phyloP scores from a whole-genome alignment of 1,140 invertebrate genomes.

The Protaetia brevitarsis region DNA sequence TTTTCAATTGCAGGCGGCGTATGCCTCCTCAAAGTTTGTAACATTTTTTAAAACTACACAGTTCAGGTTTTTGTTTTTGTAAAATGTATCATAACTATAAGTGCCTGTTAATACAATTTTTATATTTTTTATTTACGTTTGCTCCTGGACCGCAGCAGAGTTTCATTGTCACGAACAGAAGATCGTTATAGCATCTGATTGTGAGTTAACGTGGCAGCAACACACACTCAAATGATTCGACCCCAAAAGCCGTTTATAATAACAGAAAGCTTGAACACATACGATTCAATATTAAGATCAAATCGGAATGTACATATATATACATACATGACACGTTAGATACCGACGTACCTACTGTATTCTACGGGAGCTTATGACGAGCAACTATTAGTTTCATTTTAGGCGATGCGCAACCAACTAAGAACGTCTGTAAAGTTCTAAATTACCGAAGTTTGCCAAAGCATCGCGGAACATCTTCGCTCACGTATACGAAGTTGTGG shows the following conservation, averaged over 20 bases:
- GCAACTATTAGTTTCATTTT: slow-evolving; percentile 13
- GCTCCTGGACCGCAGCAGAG: too few relatives aligned
- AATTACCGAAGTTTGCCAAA: slow-evolving; percentile 3
- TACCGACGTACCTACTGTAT: not conserved
- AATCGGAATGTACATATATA: not conserved
- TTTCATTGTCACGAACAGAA: too few relatives aligned
- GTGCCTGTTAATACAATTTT: too few relatives aligned
- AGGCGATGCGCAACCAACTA: not conserved
- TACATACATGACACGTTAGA: too few relatives aligned
- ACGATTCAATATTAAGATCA: not conserved
- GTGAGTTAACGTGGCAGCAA: too few relatives aligned
- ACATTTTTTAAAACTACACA: too few relatives aligned
- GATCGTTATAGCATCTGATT: too few relatives aligned
- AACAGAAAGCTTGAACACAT: not conserved
- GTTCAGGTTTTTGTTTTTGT: too few relatives aligned
- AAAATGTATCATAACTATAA: too few relatives aligned
- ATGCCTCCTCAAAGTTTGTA: too few relatives aligned
- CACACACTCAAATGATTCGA: not conserved
- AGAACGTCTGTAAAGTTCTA: slow-evolving; percentile 1
- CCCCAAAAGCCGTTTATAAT: not conserved
- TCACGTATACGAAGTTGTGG: not conserved
- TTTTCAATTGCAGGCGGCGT: too few relatives aligned
- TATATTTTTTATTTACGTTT: too few relatives aligned
- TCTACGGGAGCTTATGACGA: not conserved
- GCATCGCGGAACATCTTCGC: not conserved